A percentile compares a stretch with the other conserved stretches of the same genome.
Conservation (phyloP, 2,113 vertebrate genomes). For the Nycticryphes semicollaris region DNA sequence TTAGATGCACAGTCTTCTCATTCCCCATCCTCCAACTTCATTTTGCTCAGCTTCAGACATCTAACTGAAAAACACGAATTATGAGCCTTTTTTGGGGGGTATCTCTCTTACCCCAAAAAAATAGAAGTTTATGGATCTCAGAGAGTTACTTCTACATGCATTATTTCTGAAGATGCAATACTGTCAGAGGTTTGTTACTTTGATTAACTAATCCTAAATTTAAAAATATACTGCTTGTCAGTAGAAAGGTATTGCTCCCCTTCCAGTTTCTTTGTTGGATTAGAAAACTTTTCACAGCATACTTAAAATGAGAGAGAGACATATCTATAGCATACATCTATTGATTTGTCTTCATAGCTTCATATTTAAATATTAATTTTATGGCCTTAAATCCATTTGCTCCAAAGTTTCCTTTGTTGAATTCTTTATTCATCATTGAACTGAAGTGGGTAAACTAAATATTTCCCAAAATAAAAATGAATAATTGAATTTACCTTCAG, state of each 20-base stretch:
- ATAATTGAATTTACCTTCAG: not conserved
- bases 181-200: not conserved
- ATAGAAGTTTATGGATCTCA: not conserved
- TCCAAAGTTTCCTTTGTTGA: not conserved
- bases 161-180: not conserved
- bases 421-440: not conserved
- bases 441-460: not conserved
- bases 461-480: conserved; percentile 8
- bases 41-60: not conserved
- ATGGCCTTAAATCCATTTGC: not conserved
- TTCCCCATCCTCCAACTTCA: not conserved
- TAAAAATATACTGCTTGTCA: not conserved
- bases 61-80: not conserved
- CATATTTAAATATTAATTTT: not conserved
- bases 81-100: not conserved
- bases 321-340: not conserved
- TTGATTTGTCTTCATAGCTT: not conserved
- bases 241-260: not conserved
- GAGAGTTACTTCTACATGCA: not conserved
- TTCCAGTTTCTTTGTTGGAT: not conserved
- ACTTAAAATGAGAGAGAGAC: not conserved
- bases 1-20: not conserved
- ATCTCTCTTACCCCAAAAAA: not conserved
- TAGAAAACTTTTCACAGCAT: not conserved
- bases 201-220: not conserved